Evolutionary conservation across 2,888 invertebrate species (phyloP), one percentile per base, ranked within the genome.

Genomic region (Oscheius sp.): DNA sequence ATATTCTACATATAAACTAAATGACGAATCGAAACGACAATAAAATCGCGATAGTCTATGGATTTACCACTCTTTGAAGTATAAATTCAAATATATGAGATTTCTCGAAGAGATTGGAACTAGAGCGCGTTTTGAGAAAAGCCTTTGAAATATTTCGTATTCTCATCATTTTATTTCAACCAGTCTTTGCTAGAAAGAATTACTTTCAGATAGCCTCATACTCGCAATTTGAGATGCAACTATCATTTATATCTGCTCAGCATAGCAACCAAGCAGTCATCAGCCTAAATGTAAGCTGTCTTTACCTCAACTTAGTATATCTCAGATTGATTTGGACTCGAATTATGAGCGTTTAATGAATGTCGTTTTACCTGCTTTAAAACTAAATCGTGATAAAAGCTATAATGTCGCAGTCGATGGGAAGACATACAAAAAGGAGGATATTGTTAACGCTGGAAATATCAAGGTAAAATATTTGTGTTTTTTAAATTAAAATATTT

Each of bases 391-490:
- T 5, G 17, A 6, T 2, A 23, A 20, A 6, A 34, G 15, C 33
- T 64, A 48, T n/a, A 50, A 64, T 20, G 37, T 64, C 6, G 50
- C 64, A 1, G 25, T 64, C n/a, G 50, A 64, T 31, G 64, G 48
- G 20, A 46, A 27, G 25, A 64, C 48, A 20, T 50, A 50, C 34
- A 48, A 33, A 8, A 64, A 64, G 37, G 48, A 29, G 23, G 64
- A 46, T 48, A 48, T 64, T 2, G 20, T 33, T 5, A 46, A 64
- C 17, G 50, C 48, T 29, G 64, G 64, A 10, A 17, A n/a, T 15
- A 39, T 42, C 2, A 58, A 42, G 42, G 58, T 42, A 12, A 39
- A 12, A 12, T 1, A 15, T 17, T 48, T 48, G 6, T 48, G 3
- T 6, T 46, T 37, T 15, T 10, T 10, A 46, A 8, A 46, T 46